Evolutionary conservation across 2,888 invertebrate genomes (phyloP), one percentile per base, ranked within the genome.

Genomic region (Caenorhabditis sp.): DNA sequence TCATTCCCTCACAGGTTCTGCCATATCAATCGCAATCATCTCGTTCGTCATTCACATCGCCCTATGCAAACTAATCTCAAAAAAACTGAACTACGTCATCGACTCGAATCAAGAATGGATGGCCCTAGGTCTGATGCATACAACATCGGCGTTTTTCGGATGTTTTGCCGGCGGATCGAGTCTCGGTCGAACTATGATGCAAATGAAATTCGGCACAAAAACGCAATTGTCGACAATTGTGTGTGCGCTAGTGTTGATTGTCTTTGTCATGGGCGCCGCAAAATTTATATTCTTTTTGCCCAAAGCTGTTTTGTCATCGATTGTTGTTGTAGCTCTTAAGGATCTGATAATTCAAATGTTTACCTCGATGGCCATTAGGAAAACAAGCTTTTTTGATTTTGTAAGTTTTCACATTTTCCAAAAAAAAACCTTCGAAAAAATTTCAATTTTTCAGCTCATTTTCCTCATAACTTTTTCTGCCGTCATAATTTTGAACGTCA

Each of bases 391-490:
- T 54, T 67, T 83, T 26, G 84, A 84, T 60, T 84, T 79, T 76
- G 83, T 84, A 55, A 76, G 81, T 68, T 57, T 58, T 58, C 43
- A 49, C 12, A 5, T 43, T 14, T 17, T 12, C 57, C 27, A 27
- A 36, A 59, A 62, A 21, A 4, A 21, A 49, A 27, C 5, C 66
- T 31, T 27, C 51, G 62, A 62, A 21, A 4, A 21, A 49, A 27
- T 12, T 69, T 31, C 36, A 31, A 21, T 14, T 69, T 67, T 79
- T 31, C 69, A 88, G 88, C 65, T 85, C 0, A 92, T 94, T 19
- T 95, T 94, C 94, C 86, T 93, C 1, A 90, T 92, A 3, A 93
- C 94, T 0, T 95, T 94, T 88, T 79, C 92, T 1, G 90, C 92
- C 0, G 94, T 94, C 0, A 89, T 93, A 17, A 82, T 94, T 14